Evolutionary conservation across 2,797 vertebrate species (phyloP).

Genomic region (Pipistrellus pygmaeus): DNA sequence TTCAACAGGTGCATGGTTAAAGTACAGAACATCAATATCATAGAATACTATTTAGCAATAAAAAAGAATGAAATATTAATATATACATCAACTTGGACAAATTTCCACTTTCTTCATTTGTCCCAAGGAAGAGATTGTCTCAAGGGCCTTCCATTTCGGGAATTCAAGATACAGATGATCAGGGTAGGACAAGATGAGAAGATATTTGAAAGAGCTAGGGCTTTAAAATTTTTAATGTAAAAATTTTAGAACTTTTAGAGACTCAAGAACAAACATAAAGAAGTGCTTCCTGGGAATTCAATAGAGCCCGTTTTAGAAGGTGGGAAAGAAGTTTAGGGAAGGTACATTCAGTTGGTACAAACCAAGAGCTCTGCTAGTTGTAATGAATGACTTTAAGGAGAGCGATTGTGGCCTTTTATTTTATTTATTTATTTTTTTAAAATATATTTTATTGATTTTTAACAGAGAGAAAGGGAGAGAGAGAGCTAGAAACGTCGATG

Average conservation of each 20-base stretch:
- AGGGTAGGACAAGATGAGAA: not conserved
- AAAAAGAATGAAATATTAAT: not conserved
- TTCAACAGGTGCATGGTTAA: conserved; percentile 32
- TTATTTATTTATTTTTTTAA: no score
- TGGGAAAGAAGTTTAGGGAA: not conserved
- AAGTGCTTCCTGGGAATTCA: not conserved
- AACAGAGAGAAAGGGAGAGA: no score
- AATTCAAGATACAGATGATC: not conserved
- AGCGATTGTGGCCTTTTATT: not conserved
- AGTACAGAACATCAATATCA: not conserved
- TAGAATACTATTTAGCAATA: not conserved
- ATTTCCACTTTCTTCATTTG: conserved; percentile 16
- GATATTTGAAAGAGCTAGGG: not conserved
- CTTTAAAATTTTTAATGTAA: not conserved
- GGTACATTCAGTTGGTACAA: not conserved
- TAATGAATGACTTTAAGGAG: not conserved
- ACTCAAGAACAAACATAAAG: not conserved
- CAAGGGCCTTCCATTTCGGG: not conserved
- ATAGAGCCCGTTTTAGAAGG: not conserved
- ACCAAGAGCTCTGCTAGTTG: not conserved
- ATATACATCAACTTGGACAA: not conserved
- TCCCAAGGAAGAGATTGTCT: not conserved
- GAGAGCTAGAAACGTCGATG: no score
- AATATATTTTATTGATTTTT: no score
- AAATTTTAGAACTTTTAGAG: not conserved